A percentile compares a stretch with the other conserved stretches of the same genome.
These are phyloP conservation scores for Ophioninae sp. DNA, from an alignment of 2,888 invertebrate species.

Conservation along the genomic window DNA sequence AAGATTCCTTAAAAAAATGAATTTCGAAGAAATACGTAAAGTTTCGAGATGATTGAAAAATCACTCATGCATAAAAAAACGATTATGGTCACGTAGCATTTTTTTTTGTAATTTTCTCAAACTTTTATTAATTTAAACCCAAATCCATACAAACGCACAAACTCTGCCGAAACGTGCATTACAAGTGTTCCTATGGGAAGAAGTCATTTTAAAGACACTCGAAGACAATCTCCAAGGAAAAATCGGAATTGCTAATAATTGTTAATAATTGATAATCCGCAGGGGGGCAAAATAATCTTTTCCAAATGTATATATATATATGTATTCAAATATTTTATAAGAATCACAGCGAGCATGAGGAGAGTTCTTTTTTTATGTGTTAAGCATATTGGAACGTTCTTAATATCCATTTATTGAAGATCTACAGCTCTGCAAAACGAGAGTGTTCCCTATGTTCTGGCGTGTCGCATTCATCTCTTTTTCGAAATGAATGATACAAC, in stretches of 20 bases:
- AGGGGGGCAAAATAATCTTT: no score
- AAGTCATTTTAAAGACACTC: neutral
- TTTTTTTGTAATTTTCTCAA: no score
- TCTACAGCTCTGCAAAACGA: constrained; percentile 32
- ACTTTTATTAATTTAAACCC: neutral
- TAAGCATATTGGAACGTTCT: neutral
- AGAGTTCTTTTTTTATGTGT: neutral
- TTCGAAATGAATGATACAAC: constrained; percentile 31
- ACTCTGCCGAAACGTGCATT: neutral
- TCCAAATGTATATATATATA: no score
- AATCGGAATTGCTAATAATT: no score
- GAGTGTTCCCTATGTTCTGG: constrained; percentile 24
- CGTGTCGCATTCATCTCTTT: constrained; percentile 21
- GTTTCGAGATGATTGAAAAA: no score
- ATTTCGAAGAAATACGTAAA: no score
- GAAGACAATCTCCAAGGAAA: no score
- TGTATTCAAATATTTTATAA: neutral
- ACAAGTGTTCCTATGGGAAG: neutral
- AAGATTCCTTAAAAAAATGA: no score
- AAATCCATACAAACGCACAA: neutral
- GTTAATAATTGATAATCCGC: no score
- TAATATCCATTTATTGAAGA: neutral
- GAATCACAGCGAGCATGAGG: neutral
- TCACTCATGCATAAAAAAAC: no score
- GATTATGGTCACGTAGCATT: no score